Percentiles rank a stretch among this genome's conserved stretches.
Conservation (phyloP, 2,113 vertebrate species). For the Panthera leo region DNA sequence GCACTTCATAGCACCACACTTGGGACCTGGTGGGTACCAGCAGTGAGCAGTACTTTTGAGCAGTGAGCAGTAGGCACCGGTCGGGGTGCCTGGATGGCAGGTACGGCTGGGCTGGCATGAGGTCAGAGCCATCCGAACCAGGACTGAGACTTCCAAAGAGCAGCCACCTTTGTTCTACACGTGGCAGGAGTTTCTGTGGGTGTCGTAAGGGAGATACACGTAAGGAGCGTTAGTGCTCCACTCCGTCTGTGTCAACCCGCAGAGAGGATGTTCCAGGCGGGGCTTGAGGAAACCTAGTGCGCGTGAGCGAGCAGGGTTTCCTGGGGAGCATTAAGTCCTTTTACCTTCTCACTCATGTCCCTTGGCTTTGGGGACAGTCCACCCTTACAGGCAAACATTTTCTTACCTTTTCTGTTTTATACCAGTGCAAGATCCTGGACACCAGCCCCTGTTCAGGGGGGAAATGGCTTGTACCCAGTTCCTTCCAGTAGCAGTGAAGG, state of each 20-base stretch:
- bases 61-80: neutral
- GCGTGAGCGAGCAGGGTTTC: neutral
- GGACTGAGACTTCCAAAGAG: neutral
- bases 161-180: neutral
- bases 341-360: neutral
- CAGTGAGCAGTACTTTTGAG: neutral
- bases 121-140: neutral
- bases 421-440: neutral
- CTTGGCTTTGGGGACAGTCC: neutral
- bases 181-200: neutral
- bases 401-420: neutral
- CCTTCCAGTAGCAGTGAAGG: neutral
- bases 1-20: neutral
- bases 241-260: neutral
- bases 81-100: too few relatives aligned
- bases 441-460: neutral
- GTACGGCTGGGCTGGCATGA: neutral
- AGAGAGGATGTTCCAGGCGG: neutral
- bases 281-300: neutral
- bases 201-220: neutral
- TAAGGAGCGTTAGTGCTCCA: neutral
- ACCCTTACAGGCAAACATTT: neutral
- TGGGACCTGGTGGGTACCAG: accelerated
- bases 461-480: neutral
- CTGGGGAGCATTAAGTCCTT: neutral